Percentiles rank a stretch among this genome's conserved stretches.
These are phyloP conservation scores for Sitophilus oryzae DNA, from an alignment of 1,140 invertebrate species.

Conservation along the genomic window DNA sequence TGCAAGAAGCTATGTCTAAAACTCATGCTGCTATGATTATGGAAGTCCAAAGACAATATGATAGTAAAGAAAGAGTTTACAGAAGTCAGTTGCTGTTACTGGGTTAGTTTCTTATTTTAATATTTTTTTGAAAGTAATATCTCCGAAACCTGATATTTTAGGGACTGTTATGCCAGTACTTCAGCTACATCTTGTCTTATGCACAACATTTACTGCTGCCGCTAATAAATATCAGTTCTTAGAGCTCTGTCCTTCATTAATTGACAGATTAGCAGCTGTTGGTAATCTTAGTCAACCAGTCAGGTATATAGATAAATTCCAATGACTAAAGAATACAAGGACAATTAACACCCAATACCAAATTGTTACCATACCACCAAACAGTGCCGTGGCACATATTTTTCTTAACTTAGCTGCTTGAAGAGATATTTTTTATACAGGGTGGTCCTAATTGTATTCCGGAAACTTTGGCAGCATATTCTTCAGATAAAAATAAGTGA, in stretches of 20 bases:
- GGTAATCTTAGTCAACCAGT: conserved; percentile 61
- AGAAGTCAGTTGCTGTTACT: conserved; percentile 54
- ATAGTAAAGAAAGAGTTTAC: conserved; percentile 60
- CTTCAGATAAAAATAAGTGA: too few relatives aligned
- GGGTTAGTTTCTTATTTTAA: conserved; percentile 37
- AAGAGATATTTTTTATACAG: too few relatives aligned
- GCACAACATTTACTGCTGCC: conserved; percentile 60
- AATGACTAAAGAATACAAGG: too few relatives aligned
- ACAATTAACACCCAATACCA: too few relatives aligned
- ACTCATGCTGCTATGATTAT: conserved; percentile 57
- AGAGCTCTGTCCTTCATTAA: conserved; percentile 60
- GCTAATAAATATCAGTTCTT: conserved; percentile 68
- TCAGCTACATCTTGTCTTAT: conserved; percentile 60
- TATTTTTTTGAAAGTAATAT: not conserved
- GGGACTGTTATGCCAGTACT: conserved; percentile 59
- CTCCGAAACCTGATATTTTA: conserved; percentile 38
- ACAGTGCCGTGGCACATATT: too few relatives aligned
- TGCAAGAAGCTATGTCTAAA: conserved; percentile 60
- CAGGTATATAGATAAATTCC: conserved; percentile 50
- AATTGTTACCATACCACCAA: too few relatives aligned
- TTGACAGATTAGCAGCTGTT: conserved; percentile 58
- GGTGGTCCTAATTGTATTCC: too few relatives aligned
- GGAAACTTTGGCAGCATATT: too few relatives aligned
- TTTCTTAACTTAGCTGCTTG: too few relatives aligned
- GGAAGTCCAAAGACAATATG: conserved; percentile 63